Percentiles rank a stretch among this genome's conserved stretches.
Conservation (phyloP, 1,140 invertebrate species). For the Drosophila virilis region DNA sequence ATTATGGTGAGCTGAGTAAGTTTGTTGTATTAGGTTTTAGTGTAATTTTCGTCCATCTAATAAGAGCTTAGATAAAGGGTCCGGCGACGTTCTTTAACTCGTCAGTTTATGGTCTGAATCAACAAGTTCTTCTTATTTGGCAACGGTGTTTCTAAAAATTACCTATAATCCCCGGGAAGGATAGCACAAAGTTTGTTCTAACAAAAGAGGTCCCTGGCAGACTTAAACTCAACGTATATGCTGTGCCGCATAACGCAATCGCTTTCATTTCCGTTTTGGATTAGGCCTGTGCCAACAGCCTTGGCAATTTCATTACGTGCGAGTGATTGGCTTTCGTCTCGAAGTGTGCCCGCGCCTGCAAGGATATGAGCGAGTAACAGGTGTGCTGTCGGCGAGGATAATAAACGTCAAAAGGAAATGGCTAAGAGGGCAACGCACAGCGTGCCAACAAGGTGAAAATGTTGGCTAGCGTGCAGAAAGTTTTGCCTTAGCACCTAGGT, state of each 20-base stretch:
- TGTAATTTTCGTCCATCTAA: too few relatives aligned
- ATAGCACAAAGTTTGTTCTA: constrained; percentile 5
- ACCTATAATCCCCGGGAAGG: constrained; percentile 2
- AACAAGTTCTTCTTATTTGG: neutral
- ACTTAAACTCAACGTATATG: constrained; percentile 4
- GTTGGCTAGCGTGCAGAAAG: constrained; percentile 37
- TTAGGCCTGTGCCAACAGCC: constrained; percentile 31
- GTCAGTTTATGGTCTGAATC: neutral
- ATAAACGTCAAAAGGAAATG: constrained; percentile 37
- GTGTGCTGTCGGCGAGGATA: constrained; percentile 44
- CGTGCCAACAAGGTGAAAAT: constrained; percentile 48
- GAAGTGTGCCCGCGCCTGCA: neutral
- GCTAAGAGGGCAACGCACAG: constrained; percentile 4
- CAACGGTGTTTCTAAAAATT: neutral
- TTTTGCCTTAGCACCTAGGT: constrained; percentile 29
- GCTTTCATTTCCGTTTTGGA: constrained; percentile 66
- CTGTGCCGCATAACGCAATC: constrained; percentile 5
- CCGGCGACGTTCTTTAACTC: neutral
- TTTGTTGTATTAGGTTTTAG: too few relatives aligned
- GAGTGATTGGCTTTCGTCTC: constrained; percentile 60
- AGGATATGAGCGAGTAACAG: constrained; percentile 54
- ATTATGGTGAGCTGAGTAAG: too few relatives aligned
- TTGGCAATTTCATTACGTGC: constrained; percentile 63
- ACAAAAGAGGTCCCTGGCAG: constrained; percentile 1
- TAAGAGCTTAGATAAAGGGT: neutral